Evolutionary conservation across 1,140 invertebrate species (phyloP), one percentile per base, ranked within the genome.

Genomic region (Popillia japonica): DNA sequence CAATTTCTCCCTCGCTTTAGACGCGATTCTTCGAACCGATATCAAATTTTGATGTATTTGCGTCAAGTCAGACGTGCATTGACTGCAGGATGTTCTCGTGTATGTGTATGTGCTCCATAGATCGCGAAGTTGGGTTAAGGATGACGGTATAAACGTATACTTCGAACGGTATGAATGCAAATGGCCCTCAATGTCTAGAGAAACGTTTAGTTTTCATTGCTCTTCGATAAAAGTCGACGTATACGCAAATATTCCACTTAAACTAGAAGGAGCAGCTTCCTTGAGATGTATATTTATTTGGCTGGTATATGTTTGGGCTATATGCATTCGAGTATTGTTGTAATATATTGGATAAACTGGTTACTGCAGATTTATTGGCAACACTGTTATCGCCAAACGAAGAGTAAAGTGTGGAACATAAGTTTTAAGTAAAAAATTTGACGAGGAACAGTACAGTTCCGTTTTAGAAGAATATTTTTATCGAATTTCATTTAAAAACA

Each of bases 1-100:
- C 17, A 34, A 34, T n/a, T n/a, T 17, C 14, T 2, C 0, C 14
- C 17, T 6, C 48, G n/a, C 14, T n/a, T n/a, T 55, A 55, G 48
- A 17, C 48, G 48, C 11, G 48, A 55, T 55, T 55, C 17, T 17
- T 17, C 48, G 48, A 55, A 55, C 6, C 48, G 48, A n/a, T 55
- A 55, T 55, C 48, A 55, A 55, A 55, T 55, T 55, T 55, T n/a
- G 48, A 55, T 55, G 14, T 55, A 55, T 55, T 55, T 55, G 48
- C 48, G 7, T 55, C 48, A 55, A 55, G 48, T 55, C 48, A 55
- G 14, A 55, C 48, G 48, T 55, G 48, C 48, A 55, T 55, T 17
- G 48, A 55, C 48, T 55, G 6, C 48, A 55, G 14, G 48, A 14
- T 55, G 48, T 17, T 17, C 6, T 17, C 48, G 48, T 3, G 9